Base-by-base conservation (phyloP, 2,113 vertebrate species). In the Calidris pygmaea region DNA sequence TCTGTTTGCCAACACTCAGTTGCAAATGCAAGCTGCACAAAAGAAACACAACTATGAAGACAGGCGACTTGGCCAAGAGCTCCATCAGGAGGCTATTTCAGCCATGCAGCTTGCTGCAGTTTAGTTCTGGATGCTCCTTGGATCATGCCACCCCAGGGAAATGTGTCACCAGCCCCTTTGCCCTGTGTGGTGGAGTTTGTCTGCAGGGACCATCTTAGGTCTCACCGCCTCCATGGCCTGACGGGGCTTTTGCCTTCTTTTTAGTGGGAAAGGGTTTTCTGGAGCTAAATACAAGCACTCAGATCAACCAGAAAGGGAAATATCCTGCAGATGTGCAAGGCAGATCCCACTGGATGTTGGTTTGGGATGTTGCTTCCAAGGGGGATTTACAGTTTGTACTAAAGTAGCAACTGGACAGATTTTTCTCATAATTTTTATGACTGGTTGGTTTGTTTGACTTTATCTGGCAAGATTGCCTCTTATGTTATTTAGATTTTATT, bases 121-220 rank as follows among this genome's bases (percentile, higher is more conserved):
- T 83, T 32, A 59, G 20, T 14, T 17, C 9, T 35, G 76, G 81
- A 14, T 8, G 11, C 16, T 86, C 15, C 21, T 68, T 52, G 35
- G 39, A 39, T 70, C 15, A 11, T 7, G 11, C 1, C 0, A 18
- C 15, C 3, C 1, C 4, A 76, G 24, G 4, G 24, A 66, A 45
- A 82, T 3, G 3, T 45, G 15, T 37, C 39, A 58, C 6, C 24
- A 65, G 41, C 3, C 16, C 9, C 21, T 70, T 76, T 66, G 23
- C 21, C 47, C 34, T 45, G 10, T 1, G 0, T 41, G 13, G 10
- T 58, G 14, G 30, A 85, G 13, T 8, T 80, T 73, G 10, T 83
- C 39, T 63, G 43, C 27, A 39, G 67, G 16, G 16, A 58, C 4
- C 8, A 4, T 23, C 45, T 29, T 48, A 60, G 26, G 3, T 52